phyloP scores from a whole-genome alignment of 2,797 vertebrate genomes.

The Streptopelia turtur region DNA sequence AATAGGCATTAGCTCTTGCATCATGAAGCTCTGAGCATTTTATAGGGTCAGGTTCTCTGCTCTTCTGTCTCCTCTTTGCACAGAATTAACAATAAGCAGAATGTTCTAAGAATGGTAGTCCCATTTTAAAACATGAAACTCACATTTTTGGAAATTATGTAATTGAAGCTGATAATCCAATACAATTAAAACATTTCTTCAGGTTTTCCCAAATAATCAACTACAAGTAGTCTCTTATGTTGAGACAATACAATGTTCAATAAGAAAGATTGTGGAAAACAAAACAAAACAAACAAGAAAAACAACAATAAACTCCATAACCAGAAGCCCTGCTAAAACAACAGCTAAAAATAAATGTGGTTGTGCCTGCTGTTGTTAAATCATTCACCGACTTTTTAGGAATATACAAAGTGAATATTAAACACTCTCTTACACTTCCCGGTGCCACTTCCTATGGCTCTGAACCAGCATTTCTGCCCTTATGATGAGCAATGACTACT shows the following conservation, averaged over 20 bases:
- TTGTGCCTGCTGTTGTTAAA: neutral
- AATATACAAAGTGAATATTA: constrained; percentile 51
- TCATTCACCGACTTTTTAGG: constrained; percentile 47
- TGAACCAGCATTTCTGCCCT: neutral
- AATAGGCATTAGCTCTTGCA: neutral
- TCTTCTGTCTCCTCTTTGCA: neutral
- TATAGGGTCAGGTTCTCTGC: neutral
- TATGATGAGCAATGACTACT: neutral
- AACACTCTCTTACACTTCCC: constrained; percentile 24
- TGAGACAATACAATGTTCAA: neutral
- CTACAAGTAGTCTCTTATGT: neutral
- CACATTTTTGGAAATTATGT: neutral
- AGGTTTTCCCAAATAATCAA: neutral
- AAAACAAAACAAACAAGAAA: too few relatives aligned
- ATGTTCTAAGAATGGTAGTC: neutral
- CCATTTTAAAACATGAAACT: neutral
- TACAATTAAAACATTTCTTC: neutral
- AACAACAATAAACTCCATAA: too few relatives aligned
- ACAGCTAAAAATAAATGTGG: neutral
- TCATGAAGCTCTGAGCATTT: neutral
- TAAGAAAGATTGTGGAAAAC: neutral
- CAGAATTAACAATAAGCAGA: neutral
- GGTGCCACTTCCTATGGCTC: constrained; percentile 24
- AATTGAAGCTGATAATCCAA: neutral
- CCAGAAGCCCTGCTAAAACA: neutral